Conservation (phyloP, 1,140 invertebrate species). For the Pseudomyrmex pallidus region DNA sequence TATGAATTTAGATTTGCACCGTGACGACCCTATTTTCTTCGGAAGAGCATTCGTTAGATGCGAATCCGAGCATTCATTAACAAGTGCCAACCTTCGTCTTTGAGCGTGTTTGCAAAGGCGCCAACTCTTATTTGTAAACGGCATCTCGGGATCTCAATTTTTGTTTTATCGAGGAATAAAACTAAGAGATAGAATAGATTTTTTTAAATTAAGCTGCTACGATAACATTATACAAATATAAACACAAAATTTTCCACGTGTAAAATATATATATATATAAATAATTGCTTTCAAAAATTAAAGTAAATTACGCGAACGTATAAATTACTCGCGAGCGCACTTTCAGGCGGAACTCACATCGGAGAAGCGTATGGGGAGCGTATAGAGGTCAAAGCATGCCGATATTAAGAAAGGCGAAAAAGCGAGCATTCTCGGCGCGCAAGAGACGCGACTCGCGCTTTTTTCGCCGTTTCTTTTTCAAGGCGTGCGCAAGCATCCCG, state of each 20-base stretch:
- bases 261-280: too few relatives aligned
- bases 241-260: too few relatives aligned
- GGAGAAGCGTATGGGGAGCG: background rate
- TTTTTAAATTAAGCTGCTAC: too few relatives aligned
- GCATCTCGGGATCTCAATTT: background rate
- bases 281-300: too few relatives aligned
- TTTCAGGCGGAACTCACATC: background rate
- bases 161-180: background rate
- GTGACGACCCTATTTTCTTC: conserved; percentile 44
- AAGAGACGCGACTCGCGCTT: background rate
- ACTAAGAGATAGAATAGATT: background rate
- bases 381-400: background rate
- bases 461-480: conserved; percentile 23
- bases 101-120: background rate
- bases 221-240: too few relatives aligned
- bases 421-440: background rate
- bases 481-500: background rate
- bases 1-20: conserved; percentile 72
- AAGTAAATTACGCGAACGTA: too few relatives aligned
- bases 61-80: conserved; percentile 17
- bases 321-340: too few relatives aligned
- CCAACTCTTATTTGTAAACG: background rate
- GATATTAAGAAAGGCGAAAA: conserved; percentile 35
- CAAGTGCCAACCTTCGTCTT: background rate
- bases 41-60: conserved; percentile 7